Evolutionary conservation across 2,113 vertebrate genomes (phyloP), one percentile per base, ranked within the genome.

Genomic region (Excalfactoria chinensis): DNA sequence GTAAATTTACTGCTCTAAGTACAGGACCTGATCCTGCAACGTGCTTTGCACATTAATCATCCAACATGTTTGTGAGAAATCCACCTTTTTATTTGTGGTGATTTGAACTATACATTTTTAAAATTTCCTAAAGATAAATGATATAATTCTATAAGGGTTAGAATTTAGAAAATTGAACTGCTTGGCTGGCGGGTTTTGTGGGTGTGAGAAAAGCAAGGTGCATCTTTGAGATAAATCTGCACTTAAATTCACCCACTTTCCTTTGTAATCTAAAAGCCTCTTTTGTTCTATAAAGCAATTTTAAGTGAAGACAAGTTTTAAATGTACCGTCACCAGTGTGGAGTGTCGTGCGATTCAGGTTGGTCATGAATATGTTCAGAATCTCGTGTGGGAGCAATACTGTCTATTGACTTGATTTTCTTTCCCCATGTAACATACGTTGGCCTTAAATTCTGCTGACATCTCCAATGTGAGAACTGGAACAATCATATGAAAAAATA

Each of bases 401-500:
- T 9, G 7, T 20, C 2, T 35, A 12, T 43, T 11, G 8, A 26
- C 22, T 85, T 64, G 32, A 20, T 20, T 43, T 28, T 37, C 7
- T 15, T 6, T 11, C 7, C 6, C 25, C 4, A 5, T 0, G 0
- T 30, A 49, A 21, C 34, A 73, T 48, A 7, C 9, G 28, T 64
- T 5, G 0, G 25, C 70, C 82, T 46, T 8, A 3, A 66, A 11
- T 30, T 95, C 76, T 9, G 3, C 44, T 59, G 55, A 67, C 58
- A 79, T 19, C 37, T 77, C 66, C 32, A 44, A 1, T 8, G 34
- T 25, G 19, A 86, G 53, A 85, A 49, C 0, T 74, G 21, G 19
- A 70, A 16, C 15, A 34, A 21, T 15, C 20, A 12, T 48, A 37
- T 34, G 28, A 25, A 23, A 25, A 23, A 51, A 69, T 37, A 55